These are phyloP conservation scores for Thumatha senex DNA, from an alignment of 2,888 invertebrate genomes.

Conservation along the genomic window DNA sequence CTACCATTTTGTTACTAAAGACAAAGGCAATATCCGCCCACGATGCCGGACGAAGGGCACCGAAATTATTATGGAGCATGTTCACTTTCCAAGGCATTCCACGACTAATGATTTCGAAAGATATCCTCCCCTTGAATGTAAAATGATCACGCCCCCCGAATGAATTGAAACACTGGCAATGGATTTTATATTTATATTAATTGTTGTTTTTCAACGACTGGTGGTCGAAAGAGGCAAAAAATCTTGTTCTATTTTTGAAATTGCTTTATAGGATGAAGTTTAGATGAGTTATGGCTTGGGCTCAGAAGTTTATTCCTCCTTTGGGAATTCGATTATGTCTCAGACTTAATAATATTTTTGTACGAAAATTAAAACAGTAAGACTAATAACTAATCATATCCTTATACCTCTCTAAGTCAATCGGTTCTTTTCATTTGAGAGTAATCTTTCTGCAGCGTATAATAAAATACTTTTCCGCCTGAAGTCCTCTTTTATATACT, in stretches of 20 bases:
- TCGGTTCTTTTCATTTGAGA: too few relatives aligned
- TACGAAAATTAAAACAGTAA: background rate
- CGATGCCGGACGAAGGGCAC: conserved; percentile 66
- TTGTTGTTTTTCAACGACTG: conserved; percentile 75
- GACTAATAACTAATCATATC: background rate
- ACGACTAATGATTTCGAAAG: conserved; percentile 79
- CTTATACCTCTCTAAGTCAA: too few relatives aligned
- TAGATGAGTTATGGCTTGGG: conserved; percentile 35
- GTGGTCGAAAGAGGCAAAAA: conserved; percentile 59
- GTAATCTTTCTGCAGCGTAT: too few relatives aligned
- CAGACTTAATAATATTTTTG: conserved; percentile 25
- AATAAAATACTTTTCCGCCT: too few relatives aligned
- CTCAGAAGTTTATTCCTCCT: conserved; percentile 32
- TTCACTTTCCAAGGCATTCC: conserved; percentile 75
- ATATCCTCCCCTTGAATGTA: conserved; percentile 83
- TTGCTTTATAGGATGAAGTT: conserved; percentile 34
- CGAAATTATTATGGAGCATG: conserved; percentile 76
- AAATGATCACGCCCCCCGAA: conserved; percentile 77
- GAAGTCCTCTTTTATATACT: too few relatives aligned
- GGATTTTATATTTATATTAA: conserved; percentile 71
- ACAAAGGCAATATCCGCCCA: conserved; percentile 80
- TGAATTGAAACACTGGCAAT: conserved; percentile 80
- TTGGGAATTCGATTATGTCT: conserved; percentile 31
- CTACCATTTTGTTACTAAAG: conserved; percentile 68
- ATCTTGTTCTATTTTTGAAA: conserved; percentile 39